phyloP scores from a whole-genome alignment of 2,888 invertebrate genomes.

The Aleiodes leptofemur region DNA sequence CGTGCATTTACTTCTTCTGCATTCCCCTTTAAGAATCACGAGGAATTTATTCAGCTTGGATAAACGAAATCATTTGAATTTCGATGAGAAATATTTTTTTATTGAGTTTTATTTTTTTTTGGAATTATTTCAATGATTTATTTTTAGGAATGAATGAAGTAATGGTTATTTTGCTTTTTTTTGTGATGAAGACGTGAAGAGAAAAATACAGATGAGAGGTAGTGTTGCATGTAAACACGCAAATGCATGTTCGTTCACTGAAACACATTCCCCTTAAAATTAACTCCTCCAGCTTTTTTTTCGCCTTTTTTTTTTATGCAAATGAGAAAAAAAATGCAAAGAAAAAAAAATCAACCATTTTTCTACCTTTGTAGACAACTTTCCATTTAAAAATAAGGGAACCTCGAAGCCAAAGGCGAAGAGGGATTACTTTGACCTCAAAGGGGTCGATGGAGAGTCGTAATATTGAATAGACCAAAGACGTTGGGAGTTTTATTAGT shows the following conservation, averaged over 20 bases:
- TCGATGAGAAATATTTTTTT: no score
- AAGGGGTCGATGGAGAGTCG: constrained; percentile 23
- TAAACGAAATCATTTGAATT: no score
- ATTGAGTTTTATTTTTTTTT: no score
- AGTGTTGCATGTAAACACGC: no score
- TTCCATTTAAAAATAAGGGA: not conserved
- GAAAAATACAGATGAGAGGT: no score
- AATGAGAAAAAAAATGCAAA: constrained; percentile 5
- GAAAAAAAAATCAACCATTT: not conserved
- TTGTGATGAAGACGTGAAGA: no score
- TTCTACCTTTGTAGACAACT: not conserved
- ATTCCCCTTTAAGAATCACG: not conserved
- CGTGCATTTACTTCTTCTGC: not conserved
- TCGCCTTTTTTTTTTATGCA: constrained; percentile 10
- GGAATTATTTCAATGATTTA: no score
- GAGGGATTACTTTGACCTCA: constrained; percentile 24
- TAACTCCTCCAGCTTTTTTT: not conserved
- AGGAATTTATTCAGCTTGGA: not conserved
- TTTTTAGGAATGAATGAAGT: no score
- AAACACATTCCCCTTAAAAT: no score
- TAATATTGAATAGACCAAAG: constrained; percentile 32
- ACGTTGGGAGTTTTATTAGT: constrained; percentile 12
- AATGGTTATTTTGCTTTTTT: no score
- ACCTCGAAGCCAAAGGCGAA: not conserved
- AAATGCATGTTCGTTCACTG: no score